Conservation (phyloP, 1,140 invertebrate species). For the Drosophila elegans region DNA sequence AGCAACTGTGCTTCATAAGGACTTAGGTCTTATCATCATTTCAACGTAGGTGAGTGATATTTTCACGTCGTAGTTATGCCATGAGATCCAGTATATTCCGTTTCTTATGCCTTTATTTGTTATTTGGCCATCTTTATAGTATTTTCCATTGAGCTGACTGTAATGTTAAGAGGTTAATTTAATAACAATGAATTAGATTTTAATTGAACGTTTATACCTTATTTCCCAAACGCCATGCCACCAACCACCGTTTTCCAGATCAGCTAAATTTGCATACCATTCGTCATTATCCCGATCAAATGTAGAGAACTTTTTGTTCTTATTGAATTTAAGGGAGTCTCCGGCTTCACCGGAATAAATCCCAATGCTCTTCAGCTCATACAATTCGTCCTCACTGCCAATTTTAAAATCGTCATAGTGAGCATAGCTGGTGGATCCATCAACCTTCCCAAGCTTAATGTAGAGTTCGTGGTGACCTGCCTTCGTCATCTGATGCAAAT, state of each 20-base stretch:
- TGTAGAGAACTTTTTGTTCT: slow-evolving; percentile 87
- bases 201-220: too few relatives aligned
- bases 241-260: too few relatives aligned
- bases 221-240: too few relatives aligned
- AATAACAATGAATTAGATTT: too few relatives aligned
- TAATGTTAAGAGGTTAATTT: too few relatives aligned
- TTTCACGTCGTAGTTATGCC: background rate
- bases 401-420: slow-evolving; percentile 88
- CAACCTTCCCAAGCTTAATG: slow-evolving; percentile 88
- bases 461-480: slow-evolving; percentile 57
- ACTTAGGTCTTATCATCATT: background rate
- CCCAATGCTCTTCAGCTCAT: slow-evolving; percentile 87
- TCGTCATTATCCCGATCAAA: slow-evolving; percentile 89
- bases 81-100: background rate
- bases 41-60: background rate
- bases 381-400: slow-evolving; percentile 87
- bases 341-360: slow-evolving; percentile 88
- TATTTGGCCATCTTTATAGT: slow-evolving; percentile 81
- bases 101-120: slow-evolving; percentile 54
- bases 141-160: too few relatives aligned
- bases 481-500: slow-evolving; percentile 42
- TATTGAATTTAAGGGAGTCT: slow-evolving; percentile 86
- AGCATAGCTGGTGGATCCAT: slow-evolving; percentile 86
- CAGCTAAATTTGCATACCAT: too few relatives aligned
- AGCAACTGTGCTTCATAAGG: too few relatives aligned